Conservation (phyloP, 2,113 vertebrate genomes). For the Alexandromys fortis region DNA sequence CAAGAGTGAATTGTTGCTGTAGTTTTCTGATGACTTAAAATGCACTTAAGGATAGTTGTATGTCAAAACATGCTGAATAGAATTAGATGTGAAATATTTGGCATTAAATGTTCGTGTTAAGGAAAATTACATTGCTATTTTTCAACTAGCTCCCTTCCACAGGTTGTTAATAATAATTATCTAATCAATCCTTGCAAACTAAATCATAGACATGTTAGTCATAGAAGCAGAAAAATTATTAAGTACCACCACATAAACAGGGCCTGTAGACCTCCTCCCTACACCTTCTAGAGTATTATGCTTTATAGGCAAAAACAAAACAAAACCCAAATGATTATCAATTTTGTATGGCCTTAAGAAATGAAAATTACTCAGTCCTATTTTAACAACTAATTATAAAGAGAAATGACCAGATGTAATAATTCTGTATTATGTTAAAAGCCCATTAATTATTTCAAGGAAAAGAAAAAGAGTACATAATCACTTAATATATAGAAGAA, state of each 20-base stretch:
- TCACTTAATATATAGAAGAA: not conserved
- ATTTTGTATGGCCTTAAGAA: not conserved
- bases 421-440: not conserved
- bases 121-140: not conserved
- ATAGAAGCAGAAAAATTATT: not conserved
- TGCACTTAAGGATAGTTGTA: not conserved
- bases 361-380: not conserved
- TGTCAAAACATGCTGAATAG: constrained; percentile 13
- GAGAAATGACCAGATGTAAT: constrained; percentile 23
- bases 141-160: not conserved
- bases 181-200: not conserved
- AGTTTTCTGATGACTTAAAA: not conserved
- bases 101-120: constrained; percentile 5
- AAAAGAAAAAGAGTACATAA: constrained; percentile 42
- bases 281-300: not conserved
- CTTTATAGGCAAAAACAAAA: not conserved
- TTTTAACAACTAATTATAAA: not conserved
- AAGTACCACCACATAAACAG: not conserved
- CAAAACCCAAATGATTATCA: not conserved
- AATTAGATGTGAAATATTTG: not conserved
- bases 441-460: not conserved
- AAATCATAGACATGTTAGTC: not conserved
- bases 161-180: not conserved
- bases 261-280: not conserved
- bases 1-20: not conserved